Conservation (phyloP, 2,797 vertebrate genomes). For the Lophius americanus region DNA sequence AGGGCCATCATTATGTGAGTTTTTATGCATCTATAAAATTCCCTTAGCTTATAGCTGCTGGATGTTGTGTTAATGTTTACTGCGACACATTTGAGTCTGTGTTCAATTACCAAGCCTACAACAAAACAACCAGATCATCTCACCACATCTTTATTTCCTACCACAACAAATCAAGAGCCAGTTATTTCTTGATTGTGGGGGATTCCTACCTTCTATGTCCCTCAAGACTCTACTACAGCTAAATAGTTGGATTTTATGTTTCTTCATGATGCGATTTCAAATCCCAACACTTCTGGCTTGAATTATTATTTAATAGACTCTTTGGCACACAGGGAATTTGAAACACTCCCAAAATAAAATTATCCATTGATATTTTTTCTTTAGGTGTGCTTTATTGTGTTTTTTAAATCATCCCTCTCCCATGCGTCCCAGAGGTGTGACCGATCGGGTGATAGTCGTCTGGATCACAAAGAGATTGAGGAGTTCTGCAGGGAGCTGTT, state of each 20-base stretch:
- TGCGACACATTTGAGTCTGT: constrained; percentile 45
- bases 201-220: constrained; percentile 46
- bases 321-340: constrained; percentile 21
- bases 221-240: constrained; percentile 40
- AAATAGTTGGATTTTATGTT: constrained; percentile 43
- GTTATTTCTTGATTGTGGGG: constrained; percentile 47
- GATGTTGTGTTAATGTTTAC: constrained; percentile 14
- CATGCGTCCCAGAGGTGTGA: constrained; percentile 87
- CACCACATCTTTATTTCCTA: constrained; percentile 17
- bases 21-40: constrained; percentile 7
- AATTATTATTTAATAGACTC: constrained; percentile 22
- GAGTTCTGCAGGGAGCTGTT: constrained; percentile 92
- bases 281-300: constrained; percentile 17
- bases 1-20: constrained; percentile 21
- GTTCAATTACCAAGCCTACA: constrained; percentile 54
- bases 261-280: constrained; percentile 30
- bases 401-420: neutral
- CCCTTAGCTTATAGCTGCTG: neutral
- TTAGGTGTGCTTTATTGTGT: neutral
- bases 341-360: constrained; percentile 47
- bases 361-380: constrained; percentile 3
- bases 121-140: constrained; percentile 15
- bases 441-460: constrained; percentile 83
- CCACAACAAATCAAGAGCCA: constrained; percentile 45
- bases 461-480: constrained; percentile 92